A percentile compares a stretch with the other conserved stretches of the same genome.
These are phyloP conservation scores for Ganaspis brasiliensis DNA, from an alignment of 2,888 invertebrate genomes.

Conservation along the genomic window DNA sequence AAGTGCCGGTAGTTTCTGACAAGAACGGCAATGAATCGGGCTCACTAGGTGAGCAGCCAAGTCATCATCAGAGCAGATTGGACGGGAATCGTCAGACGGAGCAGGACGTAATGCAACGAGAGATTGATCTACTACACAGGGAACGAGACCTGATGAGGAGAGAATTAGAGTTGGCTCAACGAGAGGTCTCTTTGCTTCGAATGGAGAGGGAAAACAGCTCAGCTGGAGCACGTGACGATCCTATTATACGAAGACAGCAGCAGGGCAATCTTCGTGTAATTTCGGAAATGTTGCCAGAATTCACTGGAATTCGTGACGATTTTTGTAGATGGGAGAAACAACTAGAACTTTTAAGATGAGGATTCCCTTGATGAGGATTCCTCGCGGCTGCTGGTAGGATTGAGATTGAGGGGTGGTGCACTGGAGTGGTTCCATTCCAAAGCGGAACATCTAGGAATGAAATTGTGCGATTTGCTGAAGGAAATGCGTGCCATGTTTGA, in stretches of 20 bases:
- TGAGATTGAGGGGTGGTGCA: constrained; percentile 46
- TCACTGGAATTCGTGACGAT: neutral
- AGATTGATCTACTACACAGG: neutral
- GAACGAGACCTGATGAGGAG: neutral
- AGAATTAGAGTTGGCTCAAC: neutral
- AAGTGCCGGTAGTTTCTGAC: neutral
- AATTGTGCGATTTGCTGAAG: constrained; percentile 27
- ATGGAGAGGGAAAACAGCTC: neutral
- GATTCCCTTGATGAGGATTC: neutral
- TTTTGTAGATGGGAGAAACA: constrained; percentile 32
- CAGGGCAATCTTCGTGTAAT: neutral
- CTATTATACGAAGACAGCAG: neutral
- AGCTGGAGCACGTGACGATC: neutral
- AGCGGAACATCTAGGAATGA: constrained; percentile 45
- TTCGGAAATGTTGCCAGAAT: neutral
- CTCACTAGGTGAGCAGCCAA: neutral
- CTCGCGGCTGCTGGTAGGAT: neutral
- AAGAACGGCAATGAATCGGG: neutral
- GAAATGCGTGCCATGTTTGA: constrained; percentile 47
- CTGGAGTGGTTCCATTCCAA: constrained; percentile 51
- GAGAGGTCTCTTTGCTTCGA: neutral
- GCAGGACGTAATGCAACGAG: neutral
- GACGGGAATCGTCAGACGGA: neutral
- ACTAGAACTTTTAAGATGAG: neutral
- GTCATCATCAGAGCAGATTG: neutral